These are phyloP conservation scores for Cheilosia urbana DNA, from an alignment of 2,888 invertebrate species.

Conservation along the genomic window DNA sequence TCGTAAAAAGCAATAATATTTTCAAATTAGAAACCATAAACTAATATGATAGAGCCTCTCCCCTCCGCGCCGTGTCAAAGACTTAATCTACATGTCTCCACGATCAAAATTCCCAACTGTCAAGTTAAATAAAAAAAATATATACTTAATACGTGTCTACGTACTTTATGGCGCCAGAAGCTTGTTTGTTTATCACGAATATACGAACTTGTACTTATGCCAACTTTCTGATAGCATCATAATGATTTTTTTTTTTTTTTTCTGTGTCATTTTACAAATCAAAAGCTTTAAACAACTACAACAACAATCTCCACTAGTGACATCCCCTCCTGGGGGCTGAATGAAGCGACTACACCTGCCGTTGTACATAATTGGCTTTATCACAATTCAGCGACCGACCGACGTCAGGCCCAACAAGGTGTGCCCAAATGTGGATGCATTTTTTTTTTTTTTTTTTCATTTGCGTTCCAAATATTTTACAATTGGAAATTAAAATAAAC, in stretches of 20 bases:
- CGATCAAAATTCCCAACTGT: slow-evolving; percentile 72
- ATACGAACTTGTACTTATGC: slow-evolving; percentile 71
- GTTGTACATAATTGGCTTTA: slow-evolving; percentile 14
- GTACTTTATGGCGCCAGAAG: slow-evolving; percentile 73
- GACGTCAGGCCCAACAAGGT: slow-evolving; percentile 51
- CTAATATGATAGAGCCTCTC: slow-evolving; percentile 32
- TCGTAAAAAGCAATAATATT: slow-evolving; percentile 22
- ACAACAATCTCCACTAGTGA: neutral
- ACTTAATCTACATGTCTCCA: slow-evolving; percentile 58
- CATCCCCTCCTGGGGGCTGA: neutral
- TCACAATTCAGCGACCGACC: neutral
- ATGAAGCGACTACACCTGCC: slow-evolving; percentile 25
- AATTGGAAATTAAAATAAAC: slow-evolving; percentile 56
- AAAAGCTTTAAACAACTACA: slow-evolving; percentile 18
- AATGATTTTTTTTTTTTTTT: slow-evolving; percentile 38
- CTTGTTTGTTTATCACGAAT: slow-evolving; percentile 72
- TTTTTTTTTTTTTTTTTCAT: slow-evolving; percentile 37
- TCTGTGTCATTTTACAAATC: slow-evolving; percentile 35
- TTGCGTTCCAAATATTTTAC: slow-evolving; percentile 68
- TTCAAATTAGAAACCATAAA: slow-evolving; percentile 50
- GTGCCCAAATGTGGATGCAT: slow-evolving; percentile 61
- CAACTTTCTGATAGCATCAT: slow-evolving; percentile 72
- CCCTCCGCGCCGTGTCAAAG: neutral
- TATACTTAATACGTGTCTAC: slow-evolving; percentile 51
- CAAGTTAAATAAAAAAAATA: slow-evolving; percentile 49